phyloP scores from a whole-genome alignment of 2,888 invertebrate species.

The Arenicola marina region DNA sequence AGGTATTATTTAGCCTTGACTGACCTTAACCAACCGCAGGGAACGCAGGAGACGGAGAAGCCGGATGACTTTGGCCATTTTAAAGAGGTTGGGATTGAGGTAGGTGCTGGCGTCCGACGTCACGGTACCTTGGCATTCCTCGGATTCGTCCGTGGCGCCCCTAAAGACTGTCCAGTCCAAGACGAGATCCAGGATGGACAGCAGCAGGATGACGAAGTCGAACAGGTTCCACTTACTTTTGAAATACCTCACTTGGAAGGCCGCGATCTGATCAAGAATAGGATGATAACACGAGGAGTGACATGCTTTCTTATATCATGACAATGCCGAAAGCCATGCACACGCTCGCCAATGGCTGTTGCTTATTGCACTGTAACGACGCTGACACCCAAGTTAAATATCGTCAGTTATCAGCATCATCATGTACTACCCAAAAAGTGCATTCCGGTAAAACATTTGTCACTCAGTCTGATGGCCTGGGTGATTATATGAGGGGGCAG shows the following conservation, averaged over 20 bases:
- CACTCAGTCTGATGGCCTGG: no score
- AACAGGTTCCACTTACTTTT: slow-evolving; percentile 68
- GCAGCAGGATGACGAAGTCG: slow-evolving; percentile 66
- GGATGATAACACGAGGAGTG: not conserved
- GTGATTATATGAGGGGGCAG: no score
- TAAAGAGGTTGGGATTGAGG: slow-evolving; percentile 26
- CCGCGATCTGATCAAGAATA: not conserved
- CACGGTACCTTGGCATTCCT: slow-evolving; percentile 4
- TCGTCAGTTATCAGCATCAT: no score
- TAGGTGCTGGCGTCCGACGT: not conserved
- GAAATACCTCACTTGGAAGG: slow-evolving; percentile 58
- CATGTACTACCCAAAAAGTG: no score
- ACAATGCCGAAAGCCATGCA: no score
- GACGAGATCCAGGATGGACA: slow-evolving; percentile 64
- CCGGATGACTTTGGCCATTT: slow-evolving; percentile 37
- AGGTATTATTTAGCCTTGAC: no score
- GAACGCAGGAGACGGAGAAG: slow-evolving; percentile 39
- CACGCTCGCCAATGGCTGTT: no score
- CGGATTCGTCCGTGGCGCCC: no score
- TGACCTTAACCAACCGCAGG: slow-evolving; percentile 49
- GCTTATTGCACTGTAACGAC: no score
- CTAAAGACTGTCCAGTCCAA: slow-evolving; percentile 50
- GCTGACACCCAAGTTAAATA: no score
- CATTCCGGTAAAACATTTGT: no score
- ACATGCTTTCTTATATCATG: not conserved